Base-by-base conservation (phyloP, 2,113 vertebrate genomes). In the Mustela nigripes region DNA sequence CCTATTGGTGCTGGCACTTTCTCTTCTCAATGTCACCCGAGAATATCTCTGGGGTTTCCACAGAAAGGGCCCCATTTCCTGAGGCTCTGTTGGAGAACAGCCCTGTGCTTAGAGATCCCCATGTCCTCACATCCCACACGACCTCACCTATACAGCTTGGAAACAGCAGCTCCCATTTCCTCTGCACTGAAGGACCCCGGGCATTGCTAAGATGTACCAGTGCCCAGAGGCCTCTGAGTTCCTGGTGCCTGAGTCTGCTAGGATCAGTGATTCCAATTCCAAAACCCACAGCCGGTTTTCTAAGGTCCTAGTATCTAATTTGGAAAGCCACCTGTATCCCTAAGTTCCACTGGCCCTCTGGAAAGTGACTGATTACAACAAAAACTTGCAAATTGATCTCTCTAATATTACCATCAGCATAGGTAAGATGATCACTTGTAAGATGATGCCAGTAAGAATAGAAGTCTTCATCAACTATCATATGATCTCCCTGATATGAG, bases 21-120 rank as follows among this genome's bases (percentile, higher is more conserved):
- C 99, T 98, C 97, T 99, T 99, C 93, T 99, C 99, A 91, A 99
- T 97, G 92, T 99, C 99, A 97, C 99, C 99, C 99, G 94, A 56
- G 79, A 95, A 45, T 65, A 92, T 85, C 1, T 53, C 83, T 87
- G 45, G 96, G 50, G 4, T 82, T 0, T 39, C 42, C 56, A 60
- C 19, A 56, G 78, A 69, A 45, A 78, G 24, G n/a, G 15, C 15
- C 48, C 31, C 24, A 0, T 60, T 71, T 89, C 63, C 39, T 33
- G 28, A 76, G 21, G 39, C 33, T n/a, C 80, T 0, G 14, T 22
- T 48, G 39, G 85, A 74, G 36, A 76, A 56, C 2, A 71, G 16
- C 31, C 21, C 78, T 22, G 9, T 24, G 16, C 42, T 12, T 80
- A 80, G 24, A 63, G 48, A 11, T 0, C 24, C 42, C 1, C 0